These are phyloP conservation scores for Apodemia zela DNA, from an alignment of 2,888 invertebrate genomes.

Conservation along the genomic window DNA sequence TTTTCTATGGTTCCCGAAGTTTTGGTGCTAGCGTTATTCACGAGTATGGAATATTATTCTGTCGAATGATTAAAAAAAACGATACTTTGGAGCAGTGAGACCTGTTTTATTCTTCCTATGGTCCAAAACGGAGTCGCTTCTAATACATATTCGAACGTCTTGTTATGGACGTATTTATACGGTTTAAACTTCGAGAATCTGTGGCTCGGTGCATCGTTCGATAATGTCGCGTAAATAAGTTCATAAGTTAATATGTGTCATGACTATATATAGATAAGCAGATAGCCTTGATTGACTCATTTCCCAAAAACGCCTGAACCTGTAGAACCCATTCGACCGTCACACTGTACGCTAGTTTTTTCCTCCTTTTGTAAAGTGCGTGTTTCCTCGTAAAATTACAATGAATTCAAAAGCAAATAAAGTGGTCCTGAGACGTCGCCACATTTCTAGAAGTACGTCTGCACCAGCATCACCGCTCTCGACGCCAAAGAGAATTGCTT, in stretches of 20 bases:
- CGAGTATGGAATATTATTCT: slow-evolving; percentile 10
- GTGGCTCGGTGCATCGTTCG: slow-evolving; percentile 11
- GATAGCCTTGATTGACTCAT: slow-evolving; percentile 10
- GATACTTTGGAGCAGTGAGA: slow-evolving; percentile 4
- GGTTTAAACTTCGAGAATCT: neutral
- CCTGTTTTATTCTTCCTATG: slow-evolving; percentile 9
- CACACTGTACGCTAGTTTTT: neutral
- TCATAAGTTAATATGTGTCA: neutral
- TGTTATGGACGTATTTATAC: slow-evolving; percentile 1
- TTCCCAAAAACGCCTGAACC: slow-evolving; percentile 6
- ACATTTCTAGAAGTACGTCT: too few species aligned
- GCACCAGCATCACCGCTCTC: too few species aligned
- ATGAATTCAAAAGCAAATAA: too few species aligned
- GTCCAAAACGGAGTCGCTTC: neutral
- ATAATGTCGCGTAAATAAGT: slow-evolving; percentile 14
- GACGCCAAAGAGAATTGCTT: too few species aligned
- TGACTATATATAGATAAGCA: slow-evolving; percentile 2
- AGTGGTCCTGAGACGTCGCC: too few species aligned
- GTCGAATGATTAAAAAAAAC: slow-evolving; percentile 8
- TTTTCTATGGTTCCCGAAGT: slow-evolving; percentile 1
- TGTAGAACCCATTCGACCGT: slow-evolving; percentile 10
- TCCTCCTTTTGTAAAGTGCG: too few species aligned
- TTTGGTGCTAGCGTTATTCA: neutral
- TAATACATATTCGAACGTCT: neutral
- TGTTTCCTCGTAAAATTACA: too few species aligned